Conservation (phyloP, 2,113 vertebrate species). For the Mesocricetus auratus region DNA sequence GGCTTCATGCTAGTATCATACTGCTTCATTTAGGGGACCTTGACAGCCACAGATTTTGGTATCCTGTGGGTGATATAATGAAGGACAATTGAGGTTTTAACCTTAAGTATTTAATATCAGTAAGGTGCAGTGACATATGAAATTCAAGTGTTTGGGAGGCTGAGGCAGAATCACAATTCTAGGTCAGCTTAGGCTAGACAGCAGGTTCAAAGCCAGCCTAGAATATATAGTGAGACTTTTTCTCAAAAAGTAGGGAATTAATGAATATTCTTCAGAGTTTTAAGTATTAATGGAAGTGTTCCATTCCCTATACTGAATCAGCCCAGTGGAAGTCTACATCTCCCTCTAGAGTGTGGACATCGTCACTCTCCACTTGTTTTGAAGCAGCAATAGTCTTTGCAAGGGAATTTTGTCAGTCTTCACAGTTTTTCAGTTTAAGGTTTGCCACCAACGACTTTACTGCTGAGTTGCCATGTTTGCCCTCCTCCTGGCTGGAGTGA, state of each 20-base stretch:
- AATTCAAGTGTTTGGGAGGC: not conserved
- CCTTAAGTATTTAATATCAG: not conserved
- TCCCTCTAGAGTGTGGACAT: slow-evolving; percentile 49
- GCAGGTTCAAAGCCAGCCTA: not conserved
- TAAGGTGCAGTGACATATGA: not conserved
- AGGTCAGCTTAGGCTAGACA: not conserved
- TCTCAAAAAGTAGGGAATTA: not conserved
- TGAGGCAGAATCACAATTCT: not conserved
- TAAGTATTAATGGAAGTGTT: not conserved
- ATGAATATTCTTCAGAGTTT: not conserved
- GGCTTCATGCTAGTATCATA: not conserved
- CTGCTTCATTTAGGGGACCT: not conserved
- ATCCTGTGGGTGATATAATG: not conserved
- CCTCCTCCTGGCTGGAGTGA: not conserved
- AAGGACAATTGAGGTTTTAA: not conserved
- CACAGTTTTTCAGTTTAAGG: not conserved
- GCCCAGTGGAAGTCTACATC: not conserved
- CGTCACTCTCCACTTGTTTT: slow-evolving; percentile 1
- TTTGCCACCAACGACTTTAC: slow-evolving; percentile 14
- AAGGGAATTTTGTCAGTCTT: not conserved
- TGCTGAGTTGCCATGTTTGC: not conserved
- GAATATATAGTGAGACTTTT: not conserved
- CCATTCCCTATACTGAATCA: not conserved
- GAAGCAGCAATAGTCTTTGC: slow-evolving; percentile 1
- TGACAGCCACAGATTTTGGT: not conserved